Percentiles rank a stretch among this genome's conserved stretches.
Evolutionary conservation across 2,113 vertebrate species (phyloP).

Genomic region (Oncorhynchus mykiss): DNA sequence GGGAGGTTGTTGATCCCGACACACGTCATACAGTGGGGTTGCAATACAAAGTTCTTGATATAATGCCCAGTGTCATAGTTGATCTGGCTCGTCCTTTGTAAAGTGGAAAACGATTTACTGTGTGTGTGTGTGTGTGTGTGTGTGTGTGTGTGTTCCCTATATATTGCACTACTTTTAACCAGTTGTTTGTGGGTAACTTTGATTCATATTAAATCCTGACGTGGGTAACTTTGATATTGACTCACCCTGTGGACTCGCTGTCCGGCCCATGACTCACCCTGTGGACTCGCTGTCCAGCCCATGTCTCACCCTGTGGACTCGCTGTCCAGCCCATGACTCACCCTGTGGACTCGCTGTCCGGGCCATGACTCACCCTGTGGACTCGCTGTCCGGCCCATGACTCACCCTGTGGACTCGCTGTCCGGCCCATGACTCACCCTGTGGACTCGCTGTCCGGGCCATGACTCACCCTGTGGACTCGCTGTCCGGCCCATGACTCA

Average conservation of each 20-base stretch:
- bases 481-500: background rate
- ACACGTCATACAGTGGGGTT: no score
- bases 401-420: background rate
- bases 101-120: background rate
- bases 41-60: background rate
- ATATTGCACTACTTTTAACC: no score
- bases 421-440: background rate
- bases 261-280: background rate
- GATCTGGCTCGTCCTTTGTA: background rate
- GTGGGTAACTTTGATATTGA: no score
- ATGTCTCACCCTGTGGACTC: background rate
- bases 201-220: conserved; percentile 5
- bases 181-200: background rate
- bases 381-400: background rate
- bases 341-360: background rate
- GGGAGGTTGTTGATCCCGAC: no score
- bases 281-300: background rate
- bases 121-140: background rate
- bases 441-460: conserved; percentile 1
- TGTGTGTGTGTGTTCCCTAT: background rate
- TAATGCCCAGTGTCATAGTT: background rate
- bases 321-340: background rate
- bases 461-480: background rate
- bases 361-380: conserved; percentile 8
- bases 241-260: background rate